phyloP scores from a whole-genome alignment of 2,113 vertebrate genomes.

The Notothenia coriiceps region DNA sequence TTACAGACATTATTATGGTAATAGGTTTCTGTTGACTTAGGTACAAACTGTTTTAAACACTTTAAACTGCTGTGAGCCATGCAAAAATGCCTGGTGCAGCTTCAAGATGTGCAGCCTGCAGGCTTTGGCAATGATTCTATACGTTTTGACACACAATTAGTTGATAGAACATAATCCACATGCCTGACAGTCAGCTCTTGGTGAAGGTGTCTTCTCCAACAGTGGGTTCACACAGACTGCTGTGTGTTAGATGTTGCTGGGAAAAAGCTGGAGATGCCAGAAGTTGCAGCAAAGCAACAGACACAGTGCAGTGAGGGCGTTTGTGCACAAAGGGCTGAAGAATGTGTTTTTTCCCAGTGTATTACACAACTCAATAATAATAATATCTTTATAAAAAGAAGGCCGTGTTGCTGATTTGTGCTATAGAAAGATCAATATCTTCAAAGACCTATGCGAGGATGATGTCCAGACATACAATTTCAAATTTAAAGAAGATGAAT shows the following conservation, averaged over 20 bases:
- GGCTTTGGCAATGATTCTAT: conserved; percentile 15
- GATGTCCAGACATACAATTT: background rate
- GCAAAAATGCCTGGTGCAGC: conserved; percentile 7
- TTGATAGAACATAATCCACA: conserved; percentile 43
- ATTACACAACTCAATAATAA: conserved; percentile 9
- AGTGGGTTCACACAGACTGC: conserved; percentile 29
- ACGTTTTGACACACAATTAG: conserved; percentile 63
- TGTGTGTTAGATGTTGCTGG: conserved; percentile 46
- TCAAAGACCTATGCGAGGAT: background rate
- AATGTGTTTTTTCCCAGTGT: background rate
- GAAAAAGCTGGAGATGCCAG: conserved; percentile 41
- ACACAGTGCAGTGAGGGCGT: conserved; percentile 5
- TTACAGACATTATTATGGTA: conserved; percentile 11
- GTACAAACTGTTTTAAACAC: conserved; percentile 7
- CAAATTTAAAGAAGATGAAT: conserved; percentile 14
- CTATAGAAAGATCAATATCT: no score
- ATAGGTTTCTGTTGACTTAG: conserved; percentile 22
- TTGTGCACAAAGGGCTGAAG: conserved; percentile 14
- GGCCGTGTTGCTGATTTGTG: background rate
- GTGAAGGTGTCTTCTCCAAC: conserved; percentile 55
- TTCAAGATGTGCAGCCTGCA: conserved; percentile 26
- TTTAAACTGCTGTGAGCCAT: conserved; percentile 6
- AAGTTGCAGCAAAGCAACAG: conserved; percentile 21
- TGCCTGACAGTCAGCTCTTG: conserved; percentile 49
- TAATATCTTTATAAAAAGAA: conserved; percentile 4